Conservation (phyloP, 23 tunicate genomes). For the Halocynthia aurantium region DNA sequence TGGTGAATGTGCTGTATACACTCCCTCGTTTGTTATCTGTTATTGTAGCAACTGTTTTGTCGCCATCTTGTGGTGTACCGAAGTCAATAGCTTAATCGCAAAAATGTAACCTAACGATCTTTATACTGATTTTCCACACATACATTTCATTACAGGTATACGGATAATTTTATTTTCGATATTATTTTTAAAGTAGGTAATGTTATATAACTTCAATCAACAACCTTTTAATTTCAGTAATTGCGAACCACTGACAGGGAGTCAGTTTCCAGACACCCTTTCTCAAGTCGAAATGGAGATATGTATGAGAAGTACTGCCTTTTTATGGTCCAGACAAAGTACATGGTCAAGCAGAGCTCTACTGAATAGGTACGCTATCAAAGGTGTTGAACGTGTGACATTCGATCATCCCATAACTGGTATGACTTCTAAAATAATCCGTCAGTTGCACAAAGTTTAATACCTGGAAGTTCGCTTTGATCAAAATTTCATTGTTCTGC, state of each 20-base stretch:
- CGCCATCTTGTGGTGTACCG: no score
- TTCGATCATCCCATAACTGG: neutral
- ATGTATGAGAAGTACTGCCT: slow-evolving; percentile 41
- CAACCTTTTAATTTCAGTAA: slow-evolving; percentile 2
- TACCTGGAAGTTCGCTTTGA: no score
- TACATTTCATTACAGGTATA: no score
- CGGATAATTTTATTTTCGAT: neutral
- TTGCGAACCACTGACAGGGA: neutral
- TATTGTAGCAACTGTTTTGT: no score
- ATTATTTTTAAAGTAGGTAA: neutral
- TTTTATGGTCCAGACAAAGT: slow-evolving; percentile 64
- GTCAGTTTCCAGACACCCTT: neutral
- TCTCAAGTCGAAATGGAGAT: slow-evolving; percentile 56
- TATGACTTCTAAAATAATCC: no score
- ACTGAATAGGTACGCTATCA: neutral
- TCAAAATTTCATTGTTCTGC: no score
- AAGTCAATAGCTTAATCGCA: no score
- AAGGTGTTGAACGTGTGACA: neutral
- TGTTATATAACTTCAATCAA: neutral
- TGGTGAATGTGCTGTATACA: no score
- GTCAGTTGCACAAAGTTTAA: no score
- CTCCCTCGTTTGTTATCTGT: no score
- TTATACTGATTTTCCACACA: no score
- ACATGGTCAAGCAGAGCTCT: slow-evolving; percentile 44
- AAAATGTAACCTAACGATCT: no score